phyloP scores from a whole-genome alignment of 2,113 vertebrate species.

The Lamprotornis superbus region DNA sequence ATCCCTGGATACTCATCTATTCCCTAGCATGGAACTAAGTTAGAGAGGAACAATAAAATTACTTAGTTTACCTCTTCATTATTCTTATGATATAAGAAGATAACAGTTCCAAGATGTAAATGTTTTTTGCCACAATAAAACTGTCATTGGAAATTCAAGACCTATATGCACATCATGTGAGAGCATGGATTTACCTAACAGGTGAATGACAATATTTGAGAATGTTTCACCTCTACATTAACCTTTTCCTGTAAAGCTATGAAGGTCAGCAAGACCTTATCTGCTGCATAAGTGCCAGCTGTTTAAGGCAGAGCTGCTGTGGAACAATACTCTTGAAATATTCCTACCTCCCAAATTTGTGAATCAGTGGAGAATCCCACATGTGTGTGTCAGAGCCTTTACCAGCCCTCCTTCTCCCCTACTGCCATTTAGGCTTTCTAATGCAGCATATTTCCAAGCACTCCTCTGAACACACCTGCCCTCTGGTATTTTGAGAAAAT shows the following conservation, averaged over 20 bases:
- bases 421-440: neutral
- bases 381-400: neutral
- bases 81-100: neutral
- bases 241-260: neutral
- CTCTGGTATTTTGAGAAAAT: neutral
- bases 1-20: neutral
- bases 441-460: rapidly evolving
- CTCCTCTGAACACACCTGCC: neutral
- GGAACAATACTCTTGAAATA: neutral
- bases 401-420: neutral
- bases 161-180: neutral
- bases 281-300: neutral
- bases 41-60: neutral
- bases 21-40: neutral
- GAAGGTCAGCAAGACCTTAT: constrained; percentile 43
- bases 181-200: constrained; percentile 18
- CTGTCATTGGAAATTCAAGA: neutral
- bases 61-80: neutral
- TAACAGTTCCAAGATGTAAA: neutral
- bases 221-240: constrained; percentile 2
- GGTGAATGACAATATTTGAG: constrained; percentile 13
- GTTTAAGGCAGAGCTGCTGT: neutral
- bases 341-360: neutral
- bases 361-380: neutral
- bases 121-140: neutral